Evolutionary conservation across 2,797 vertebrate genomes (phyloP).

Genomic region (Menidia menidia): DNA sequence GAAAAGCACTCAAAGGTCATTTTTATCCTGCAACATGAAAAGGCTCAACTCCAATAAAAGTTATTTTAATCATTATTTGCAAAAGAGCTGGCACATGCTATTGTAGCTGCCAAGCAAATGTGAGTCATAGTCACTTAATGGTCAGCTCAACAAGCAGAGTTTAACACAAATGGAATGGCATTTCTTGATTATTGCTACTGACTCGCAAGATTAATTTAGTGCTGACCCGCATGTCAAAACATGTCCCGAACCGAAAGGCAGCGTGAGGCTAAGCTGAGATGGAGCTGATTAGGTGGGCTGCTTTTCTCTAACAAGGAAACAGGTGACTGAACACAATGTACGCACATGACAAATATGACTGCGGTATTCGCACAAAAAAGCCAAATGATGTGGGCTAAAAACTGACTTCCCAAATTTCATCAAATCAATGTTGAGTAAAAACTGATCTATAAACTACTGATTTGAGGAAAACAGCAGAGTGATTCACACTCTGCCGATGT

Average conservation of each 20-base stretch:
- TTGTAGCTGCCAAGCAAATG: conserved; percentile 56
- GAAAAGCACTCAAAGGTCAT: conserved; percentile 71
- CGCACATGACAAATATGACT: conserved; percentile 17
- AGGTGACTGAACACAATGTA: conserved; percentile 22
- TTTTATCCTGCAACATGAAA: conserved; percentile 57
- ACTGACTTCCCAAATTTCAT: conserved; percentile 25
- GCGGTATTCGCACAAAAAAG: not conserved
- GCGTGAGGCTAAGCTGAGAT: conserved; percentile 39
- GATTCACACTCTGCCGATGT: conserved; percentile 4
- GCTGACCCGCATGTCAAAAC: conserved; percentile 68
- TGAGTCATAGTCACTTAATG: conserved; percentile 70
- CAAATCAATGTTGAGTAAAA: conserved; percentile 31
- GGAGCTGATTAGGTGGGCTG: conserved; percentile 55
- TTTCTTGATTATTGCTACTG: conserved; percentile 68
- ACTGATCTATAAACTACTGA: conserved; percentile 26
- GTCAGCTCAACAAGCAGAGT: conserved; percentile 64
- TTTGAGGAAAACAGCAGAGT: conserved; percentile 12
- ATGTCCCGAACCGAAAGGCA: conserved; percentile 54
- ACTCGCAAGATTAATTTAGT: conserved; percentile 63
- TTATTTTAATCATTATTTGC: conserved; percentile 70
- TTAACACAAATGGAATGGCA: conserved; percentile 68
- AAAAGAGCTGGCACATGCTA: conserved; percentile 48
- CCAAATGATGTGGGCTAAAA: conserved; percentile 23
- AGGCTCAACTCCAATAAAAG: conserved; percentile 63
- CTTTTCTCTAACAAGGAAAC: conserved; percentile 1